Evolutionary conservation across 1,140 invertebrate species (phyloP).

Genomic region (Diprion similis): DNA sequence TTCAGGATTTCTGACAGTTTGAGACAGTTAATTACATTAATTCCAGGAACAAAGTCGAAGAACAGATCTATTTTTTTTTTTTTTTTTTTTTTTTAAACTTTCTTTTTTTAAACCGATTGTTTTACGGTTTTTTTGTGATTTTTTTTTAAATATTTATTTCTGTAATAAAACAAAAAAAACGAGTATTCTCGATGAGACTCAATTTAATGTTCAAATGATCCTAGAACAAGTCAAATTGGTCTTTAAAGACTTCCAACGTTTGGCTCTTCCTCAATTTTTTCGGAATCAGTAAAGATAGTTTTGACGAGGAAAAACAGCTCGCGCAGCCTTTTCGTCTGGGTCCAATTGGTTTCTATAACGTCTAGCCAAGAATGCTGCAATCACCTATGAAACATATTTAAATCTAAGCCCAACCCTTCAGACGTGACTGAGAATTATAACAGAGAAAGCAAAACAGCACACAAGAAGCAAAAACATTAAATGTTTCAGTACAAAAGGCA

Average conservation of each 20-base stretch:
- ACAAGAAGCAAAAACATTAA: too few relatives aligned
- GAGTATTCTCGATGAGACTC: constrained; percentile 26
- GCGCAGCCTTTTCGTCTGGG: constrained; percentile 71
- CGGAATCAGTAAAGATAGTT: constrained; percentile 63
- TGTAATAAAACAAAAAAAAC: constrained; percentile 20
- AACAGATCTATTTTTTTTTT: constrained; percentile 18
- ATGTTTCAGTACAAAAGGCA: too few relatives aligned
- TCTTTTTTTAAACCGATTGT: not conserved
- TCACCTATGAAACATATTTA: constrained; percentile 64
- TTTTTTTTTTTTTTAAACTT: not conserved
- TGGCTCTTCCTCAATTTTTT: not conserved
- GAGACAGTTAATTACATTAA: too few relatives aligned
- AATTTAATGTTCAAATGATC: constrained; percentile 9
- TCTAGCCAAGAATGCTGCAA: constrained; percentile 77
- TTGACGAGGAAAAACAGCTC: constrained; percentile 72
- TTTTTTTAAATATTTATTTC: not conserved
- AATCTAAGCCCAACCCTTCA: too few relatives aligned
- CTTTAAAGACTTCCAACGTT: too few relatives aligned
- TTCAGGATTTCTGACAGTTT: not conserved
- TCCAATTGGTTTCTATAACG: constrained; percentile 78
- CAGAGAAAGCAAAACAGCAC: too few relatives aligned
- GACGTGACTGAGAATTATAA: too few relatives aligned
- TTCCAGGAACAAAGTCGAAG: constrained; percentile 9
- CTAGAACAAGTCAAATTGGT: not conserved
- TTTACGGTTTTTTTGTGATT: constrained; percentile 13